Conservation (phyloP, 1,140 invertebrate species). For the Drosophila repleta region DNA sequence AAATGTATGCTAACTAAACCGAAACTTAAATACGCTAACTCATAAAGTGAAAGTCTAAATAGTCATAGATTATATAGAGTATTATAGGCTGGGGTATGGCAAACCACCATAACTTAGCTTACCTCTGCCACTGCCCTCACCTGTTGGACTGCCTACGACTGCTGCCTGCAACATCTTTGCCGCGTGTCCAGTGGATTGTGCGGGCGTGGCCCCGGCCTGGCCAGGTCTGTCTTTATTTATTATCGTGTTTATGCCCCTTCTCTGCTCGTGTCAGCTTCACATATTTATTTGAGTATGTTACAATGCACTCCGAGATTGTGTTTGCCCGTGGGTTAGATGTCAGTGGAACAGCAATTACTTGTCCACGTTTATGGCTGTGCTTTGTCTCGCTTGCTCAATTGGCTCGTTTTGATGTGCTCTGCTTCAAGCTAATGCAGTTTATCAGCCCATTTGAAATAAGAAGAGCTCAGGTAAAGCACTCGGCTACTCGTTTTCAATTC, state of each 20-base stretch:
- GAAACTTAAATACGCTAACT: constrained; percentile 1
- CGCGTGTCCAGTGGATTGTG: constrained; percentile 29
- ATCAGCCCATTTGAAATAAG: too few species aligned
- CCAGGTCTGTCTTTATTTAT: constrained; percentile 50
- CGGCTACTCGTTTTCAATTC: too few species aligned
- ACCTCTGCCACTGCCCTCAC: neutral
- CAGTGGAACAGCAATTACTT: constrained; percentile 71
- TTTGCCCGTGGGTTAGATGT: constrained; percentile 60
- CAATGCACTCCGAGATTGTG: constrained; percentile 14
- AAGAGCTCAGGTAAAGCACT: too few species aligned
- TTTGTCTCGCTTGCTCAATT: neutral
- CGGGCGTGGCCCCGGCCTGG: constrained; percentile 28
- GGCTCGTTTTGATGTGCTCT: neutral
- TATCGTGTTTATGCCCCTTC: constrained; percentile 30
- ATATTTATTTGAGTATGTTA: constrained; percentile 31
- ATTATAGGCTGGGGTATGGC: too few species aligned
- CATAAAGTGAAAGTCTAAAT: neutral
- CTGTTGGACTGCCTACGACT: neutral
- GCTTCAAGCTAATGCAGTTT: neutral
- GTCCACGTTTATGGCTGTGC: constrained; percentile 18
- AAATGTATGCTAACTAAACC: neutral
- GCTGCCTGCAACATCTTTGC: constrained; percentile 14
- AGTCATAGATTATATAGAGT: too few species aligned
- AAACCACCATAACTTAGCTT: too few species aligned
- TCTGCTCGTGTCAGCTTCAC: constrained; percentile 63